Conservation (phyloP, 1,140 invertebrate genomes). For the Aleiodes sp. region DNA sequence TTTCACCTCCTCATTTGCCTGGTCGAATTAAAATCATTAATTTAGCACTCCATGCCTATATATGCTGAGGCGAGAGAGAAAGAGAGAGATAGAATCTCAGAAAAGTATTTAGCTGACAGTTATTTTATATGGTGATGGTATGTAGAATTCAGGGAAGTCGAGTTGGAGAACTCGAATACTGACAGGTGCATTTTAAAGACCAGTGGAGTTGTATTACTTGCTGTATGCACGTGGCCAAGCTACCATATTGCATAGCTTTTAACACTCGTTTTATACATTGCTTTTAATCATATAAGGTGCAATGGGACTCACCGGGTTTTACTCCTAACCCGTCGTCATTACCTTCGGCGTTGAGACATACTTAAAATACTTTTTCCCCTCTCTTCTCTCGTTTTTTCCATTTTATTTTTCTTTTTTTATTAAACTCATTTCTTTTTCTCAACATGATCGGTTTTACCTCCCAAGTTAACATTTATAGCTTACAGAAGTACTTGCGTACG, state of each 20-base stretch:
- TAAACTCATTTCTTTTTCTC: conserved; percentile 10
- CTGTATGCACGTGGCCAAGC: conserved; percentile 32
- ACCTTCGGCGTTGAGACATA: conserved; percentile 17
- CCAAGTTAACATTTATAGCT: conserved; percentile 16
- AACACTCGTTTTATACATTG: conserved; percentile 14
- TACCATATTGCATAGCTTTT: conserved; percentile 43
- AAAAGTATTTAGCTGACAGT: conserved; percentile 48
- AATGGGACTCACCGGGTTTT: not conserved
- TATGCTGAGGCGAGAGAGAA: not conserved
- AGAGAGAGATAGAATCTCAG: conserved; percentile 36
- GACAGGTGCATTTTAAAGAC: conserved; percentile 12
- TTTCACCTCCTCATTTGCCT: not conserved
- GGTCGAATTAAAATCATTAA: not conserved
- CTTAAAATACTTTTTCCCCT: not conserved
- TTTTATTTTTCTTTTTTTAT: not conserved
- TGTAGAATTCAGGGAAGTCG: conserved; percentile 48
- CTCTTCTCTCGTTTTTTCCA: too few relatives aligned
- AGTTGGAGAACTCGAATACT: conserved; percentile 26
- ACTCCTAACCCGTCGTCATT: conserved; percentile 17
- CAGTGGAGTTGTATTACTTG: not conserved
- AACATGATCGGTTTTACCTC: not conserved
- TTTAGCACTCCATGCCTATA: conserved; percentile 16
- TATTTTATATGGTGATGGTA: conserved; percentile 47
- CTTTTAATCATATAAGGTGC: conserved; percentile 10
- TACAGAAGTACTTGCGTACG: not conserved